phyloP scores from a whole-genome alignment of 2,113 vertebrate species.

The Cyanoliseus patagonus region DNA sequence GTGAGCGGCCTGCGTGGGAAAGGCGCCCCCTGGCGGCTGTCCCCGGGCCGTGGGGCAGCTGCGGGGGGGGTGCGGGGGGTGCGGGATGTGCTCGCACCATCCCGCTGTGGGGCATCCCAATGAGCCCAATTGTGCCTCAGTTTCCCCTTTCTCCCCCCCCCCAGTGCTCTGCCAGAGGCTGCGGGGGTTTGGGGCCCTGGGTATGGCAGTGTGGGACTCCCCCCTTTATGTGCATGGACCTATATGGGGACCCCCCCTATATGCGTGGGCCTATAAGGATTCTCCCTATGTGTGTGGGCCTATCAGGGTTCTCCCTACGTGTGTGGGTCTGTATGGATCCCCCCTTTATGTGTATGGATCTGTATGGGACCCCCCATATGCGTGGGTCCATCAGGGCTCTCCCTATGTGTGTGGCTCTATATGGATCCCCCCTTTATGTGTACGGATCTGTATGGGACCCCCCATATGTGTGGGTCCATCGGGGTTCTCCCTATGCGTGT shows the following conservation, averaged over 20 bases:
- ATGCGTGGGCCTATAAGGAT: too few relatives aligned
- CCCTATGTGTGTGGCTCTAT: rapidly evolving
- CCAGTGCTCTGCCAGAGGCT: background rate
- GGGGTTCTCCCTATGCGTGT: background rate
- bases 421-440: rapidly evolving
- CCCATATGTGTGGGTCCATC: background rate
- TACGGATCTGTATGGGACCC: background rate
- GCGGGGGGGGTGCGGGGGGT: too few relatives aligned
- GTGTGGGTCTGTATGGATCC: background rate
- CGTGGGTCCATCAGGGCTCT: too few relatives aligned
- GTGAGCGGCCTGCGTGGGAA: too few relatives aligned
- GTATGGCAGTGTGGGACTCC: background rate
- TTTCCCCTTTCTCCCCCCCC: too few relatives aligned
- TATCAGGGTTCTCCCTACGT: background rate
- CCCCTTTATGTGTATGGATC: background rate
- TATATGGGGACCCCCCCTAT: background rate
- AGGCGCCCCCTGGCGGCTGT: too few relatives aligned
- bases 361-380: rapidly evolving
- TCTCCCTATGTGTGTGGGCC: background rate
- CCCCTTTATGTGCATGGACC: background rate
- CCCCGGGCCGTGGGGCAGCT: too few relatives aligned
- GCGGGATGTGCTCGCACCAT: too few relatives aligned
- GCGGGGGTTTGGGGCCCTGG: background rate
- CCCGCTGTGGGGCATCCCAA: too few relatives aligned
- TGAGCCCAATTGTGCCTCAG: too few relatives aligned